These are phyloP conservation scores for Pheosia tremula DNA, from an alignment of 2,888 invertebrate genomes.

Conservation along the genomic window DNA sequence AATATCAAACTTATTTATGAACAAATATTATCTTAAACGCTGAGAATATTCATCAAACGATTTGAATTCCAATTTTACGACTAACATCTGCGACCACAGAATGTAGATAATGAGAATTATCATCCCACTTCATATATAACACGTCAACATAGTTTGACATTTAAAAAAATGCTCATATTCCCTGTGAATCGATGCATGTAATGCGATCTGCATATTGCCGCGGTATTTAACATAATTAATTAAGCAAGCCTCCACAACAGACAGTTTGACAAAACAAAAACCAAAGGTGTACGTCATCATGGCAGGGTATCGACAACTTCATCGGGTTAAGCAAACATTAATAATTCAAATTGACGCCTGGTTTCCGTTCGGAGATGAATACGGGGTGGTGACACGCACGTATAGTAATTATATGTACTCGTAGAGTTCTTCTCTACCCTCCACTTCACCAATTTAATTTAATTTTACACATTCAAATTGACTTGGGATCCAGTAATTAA, in stretches of 20 bases:
- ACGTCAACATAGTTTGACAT: neutral
- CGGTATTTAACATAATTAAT: conserved; percentile 82
- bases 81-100: no score
- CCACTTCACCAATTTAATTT: no score
- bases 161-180: conserved; percentile 32
- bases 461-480: no score
- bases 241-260: conserved; percentile 50
- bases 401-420: no score
- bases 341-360: conserved; percentile 73
- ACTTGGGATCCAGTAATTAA: no score
- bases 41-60: no score
- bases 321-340: conserved; percentile 74
- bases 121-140: neutral
- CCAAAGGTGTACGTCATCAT: conserved; percentile 67
- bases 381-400: conserved; percentile 43
- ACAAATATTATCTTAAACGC: no score
- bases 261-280: conserved; percentile 80
- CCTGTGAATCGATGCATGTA: conserved; percentile 62
- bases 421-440: no score
- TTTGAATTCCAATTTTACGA: no score
- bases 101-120: neutral
- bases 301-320: conserved; percentile 71
- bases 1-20: no score
- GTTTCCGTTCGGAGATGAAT: conserved; percentile 68
- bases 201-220: conserved; percentile 80